These are phyloP conservation scores for Bombus consobrinus DNA, from an alignment of 1,140 invertebrate genomes.

Conservation along the genomic window DNA sequence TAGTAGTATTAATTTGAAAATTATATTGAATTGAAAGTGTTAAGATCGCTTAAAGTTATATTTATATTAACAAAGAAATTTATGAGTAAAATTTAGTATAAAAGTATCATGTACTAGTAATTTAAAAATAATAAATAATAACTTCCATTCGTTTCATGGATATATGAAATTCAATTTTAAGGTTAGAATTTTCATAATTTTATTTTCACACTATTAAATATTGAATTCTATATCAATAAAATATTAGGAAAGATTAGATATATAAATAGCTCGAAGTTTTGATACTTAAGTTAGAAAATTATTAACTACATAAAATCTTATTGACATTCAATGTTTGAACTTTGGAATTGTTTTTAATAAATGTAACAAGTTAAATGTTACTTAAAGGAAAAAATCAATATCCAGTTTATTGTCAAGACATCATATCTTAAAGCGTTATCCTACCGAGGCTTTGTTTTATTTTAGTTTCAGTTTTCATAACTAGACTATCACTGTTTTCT, in stretches of 20 bases:
- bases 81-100: neutral
- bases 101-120: neutral
- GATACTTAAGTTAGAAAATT: neutral
- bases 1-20: neutral
- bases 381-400: neutral
- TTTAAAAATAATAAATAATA: neutral
- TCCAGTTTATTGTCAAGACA: neutral
- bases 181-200: neutral
- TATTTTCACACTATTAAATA: neutral
- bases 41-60: neutral
- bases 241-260: neutral
- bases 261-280: neutral
- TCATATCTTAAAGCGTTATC: neutral
- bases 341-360: neutral
- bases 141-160: neutral
- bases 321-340: neutral
- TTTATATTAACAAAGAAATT: neutral
- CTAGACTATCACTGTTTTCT: slow-evolving; percentile 8
- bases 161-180: neutral
- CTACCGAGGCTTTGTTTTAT: slow-evolving; percentile 23
- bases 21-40: neutral
- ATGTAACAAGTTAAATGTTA: neutral
- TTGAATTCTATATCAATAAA: neutral
- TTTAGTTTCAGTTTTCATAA: slow-evolving; percentile 29
- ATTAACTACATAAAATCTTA: neutral